Base-by-base conservation (phyloP, 2,888 invertebrate species). In the Synergus itoensis region DNA sequence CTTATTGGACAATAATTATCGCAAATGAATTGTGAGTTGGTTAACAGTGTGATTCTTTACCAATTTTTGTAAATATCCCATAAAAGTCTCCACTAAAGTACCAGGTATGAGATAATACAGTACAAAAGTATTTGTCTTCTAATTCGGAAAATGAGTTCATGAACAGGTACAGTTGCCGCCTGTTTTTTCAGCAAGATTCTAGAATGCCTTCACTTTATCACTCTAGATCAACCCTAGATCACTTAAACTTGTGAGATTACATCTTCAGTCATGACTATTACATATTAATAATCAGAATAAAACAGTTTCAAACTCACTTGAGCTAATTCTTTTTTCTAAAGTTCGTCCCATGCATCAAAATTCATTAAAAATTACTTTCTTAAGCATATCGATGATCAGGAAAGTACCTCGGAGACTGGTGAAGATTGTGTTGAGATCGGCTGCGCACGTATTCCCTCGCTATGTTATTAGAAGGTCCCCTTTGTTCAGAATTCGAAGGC, bases 361-460 rank as follows among this genome's bases (percentile, higher is more conserved):
- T n/a, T 65, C 9, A n/a, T 65, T 9, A 5, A 14, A 43, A 21
- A 21, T 14, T 48, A 16, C 11, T 36, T 40, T 36, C 53, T 85
- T 88, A 90, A 63, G 88, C 87, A 76, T 88, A 89, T 76, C 88
- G 86, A 7, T 88, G 87, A 73, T 90, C 90, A 21, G 86, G 85
- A 65, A 88, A 84, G 79, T 89, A 87, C 84, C 87, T 88, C 77
- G 85, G 84, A n/a, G 86, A 78, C 36, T 89, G 94, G 90, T 95
- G 94, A 69, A 95, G 93, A 88, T 95, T 95, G 84, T 95, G 95
- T 82, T 95, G 95, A 0, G 95, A 94, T 82, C 94, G 93, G 73
- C 88, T 91, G n/a, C 90, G 88, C 65, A 88, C 84, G 65, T 88
- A 87, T 21, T 90, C 88, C 57, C 86, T 86, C 4, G 14, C 53